phyloP scores from a whole-genome alignment of 2,113 vertebrate genomes.

The Perognathus longimembris region DNA sequence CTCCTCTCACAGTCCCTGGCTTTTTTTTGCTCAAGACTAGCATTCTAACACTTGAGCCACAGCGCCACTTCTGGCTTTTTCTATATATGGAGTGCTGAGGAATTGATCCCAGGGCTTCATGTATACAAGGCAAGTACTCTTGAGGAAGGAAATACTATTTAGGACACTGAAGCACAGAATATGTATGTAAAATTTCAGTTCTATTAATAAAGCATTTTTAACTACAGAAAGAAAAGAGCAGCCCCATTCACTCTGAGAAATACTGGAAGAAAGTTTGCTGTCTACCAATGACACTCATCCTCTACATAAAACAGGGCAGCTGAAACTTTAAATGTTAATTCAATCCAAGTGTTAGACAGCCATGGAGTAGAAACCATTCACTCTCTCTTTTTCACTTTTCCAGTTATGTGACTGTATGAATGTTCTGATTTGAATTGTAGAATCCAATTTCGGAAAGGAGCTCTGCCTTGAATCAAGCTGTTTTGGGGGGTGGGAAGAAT shows the following conservation, averaged over 20 bases:
- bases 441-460: background rate
- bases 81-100: no score
- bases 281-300: background rate
- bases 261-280: background rate
- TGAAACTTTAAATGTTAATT: slow-evolving; percentile 15
- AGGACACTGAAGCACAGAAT: background rate
- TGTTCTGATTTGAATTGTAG: background rate
- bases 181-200: background rate
- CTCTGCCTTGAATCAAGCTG: background rate
- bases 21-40: no score
- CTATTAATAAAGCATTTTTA: background rate
- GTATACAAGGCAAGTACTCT: no score
- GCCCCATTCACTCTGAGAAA: background rate
- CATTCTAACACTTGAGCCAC: no score
- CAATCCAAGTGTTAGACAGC: background rate
- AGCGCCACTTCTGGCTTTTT: no score
- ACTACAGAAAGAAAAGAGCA: background rate
- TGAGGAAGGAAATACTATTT: no score
- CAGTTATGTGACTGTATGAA: background rate
- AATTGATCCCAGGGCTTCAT: no score
- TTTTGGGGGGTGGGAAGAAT: no score
- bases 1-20: no score
- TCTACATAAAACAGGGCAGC: background rate
- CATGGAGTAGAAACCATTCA: background rate
- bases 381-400: background rate